Percentiles rank a stretch among this genome's conserved stretches.
Evolutionary conservation across 2,888 invertebrate genomes (phyloP).

Genomic region (Cancer borealis): DNA sequence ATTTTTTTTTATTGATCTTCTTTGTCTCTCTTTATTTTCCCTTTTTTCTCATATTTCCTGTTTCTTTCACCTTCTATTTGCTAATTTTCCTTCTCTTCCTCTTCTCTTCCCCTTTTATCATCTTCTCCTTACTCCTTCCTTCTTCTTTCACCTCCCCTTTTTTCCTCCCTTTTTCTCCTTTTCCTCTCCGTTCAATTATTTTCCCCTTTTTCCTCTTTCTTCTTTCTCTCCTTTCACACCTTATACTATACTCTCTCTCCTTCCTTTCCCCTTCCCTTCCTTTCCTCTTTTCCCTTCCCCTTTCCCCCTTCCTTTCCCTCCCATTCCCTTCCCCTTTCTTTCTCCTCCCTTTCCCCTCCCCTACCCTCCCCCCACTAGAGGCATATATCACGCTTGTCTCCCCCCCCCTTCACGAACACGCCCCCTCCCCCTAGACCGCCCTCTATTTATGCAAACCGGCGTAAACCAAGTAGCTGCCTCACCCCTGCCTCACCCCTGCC

Average conservation of each 20-base stretch:
- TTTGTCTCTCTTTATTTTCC: background rate
- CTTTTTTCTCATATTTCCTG: background rate
- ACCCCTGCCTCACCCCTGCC: background rate
- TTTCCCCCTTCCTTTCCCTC: too few relatives aligned
- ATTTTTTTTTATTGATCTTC: background rate
- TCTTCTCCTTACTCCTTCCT: too few relatives aligned
- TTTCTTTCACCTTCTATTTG: background rate
- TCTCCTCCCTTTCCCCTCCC: background rate
- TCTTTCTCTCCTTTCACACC: background rate
- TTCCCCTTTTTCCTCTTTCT: background rate
- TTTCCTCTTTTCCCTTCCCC: background rate
- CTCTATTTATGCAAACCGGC: conserved; percentile 44
- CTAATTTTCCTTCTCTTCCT: background rate
- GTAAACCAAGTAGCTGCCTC: conserved; percentile 33
- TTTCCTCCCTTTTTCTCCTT: background rate
- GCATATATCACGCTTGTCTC: background rate
- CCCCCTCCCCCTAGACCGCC: background rate
- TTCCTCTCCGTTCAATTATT: background rate
- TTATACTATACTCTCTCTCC: background rate
- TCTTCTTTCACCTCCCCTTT: background rate
- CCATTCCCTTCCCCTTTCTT: too few relatives aligned
- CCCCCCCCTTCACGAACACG: background rate
- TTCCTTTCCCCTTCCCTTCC: background rate
- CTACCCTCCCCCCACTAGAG: too few relatives aligned
- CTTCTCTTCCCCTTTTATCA: background rate